Evolutionary conservation across 1,140 invertebrate genomes (phyloP), one percentile per base, ranked within the genome.

Genomic region (Drosophila lowei): DNA sequence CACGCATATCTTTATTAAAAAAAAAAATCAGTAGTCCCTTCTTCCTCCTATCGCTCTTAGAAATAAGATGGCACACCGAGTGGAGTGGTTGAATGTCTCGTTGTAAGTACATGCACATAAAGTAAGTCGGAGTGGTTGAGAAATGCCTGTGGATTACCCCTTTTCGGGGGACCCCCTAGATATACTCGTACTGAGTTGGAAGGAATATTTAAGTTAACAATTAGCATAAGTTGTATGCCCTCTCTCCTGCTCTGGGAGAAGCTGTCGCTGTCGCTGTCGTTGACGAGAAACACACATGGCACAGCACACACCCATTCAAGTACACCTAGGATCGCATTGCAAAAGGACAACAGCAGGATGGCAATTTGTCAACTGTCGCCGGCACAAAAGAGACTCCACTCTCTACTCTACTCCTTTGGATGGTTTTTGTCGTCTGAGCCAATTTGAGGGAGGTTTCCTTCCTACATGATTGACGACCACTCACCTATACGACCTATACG

Each of bases 291-390:
- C 21, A 79, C 42, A 34, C 30, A 42, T 34, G 18, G 18, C 18
- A 18, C 23, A 52, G 48, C 28, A 21, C 38, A 48, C 23, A 34
- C 30, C 13, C 13, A 34, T 30, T 15, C 30, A 53, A n/a, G 28
- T 30, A 53, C 28, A 53, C 50, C 28, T 15, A 52, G 55, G 49
- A 73, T 65, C 72, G 77, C 70, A 77, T 77, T 64, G 57, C 65
- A 77, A 81, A 86, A 85, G 73, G 63, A 76, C 72, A 76, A 68
- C 72, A 55, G 71, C 59, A 62, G 65, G 79, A 73, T 58, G 65
- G 61, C 77, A 88, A 86, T 86, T 86, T 86, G 81, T 86, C 81
- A 86, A 86, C 74, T 88, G 81, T 85, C 83, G 78, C 64, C 48
- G 59, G 28, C 59, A 84, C 72, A 84, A 84, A 72, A 18, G 63